Evolutionary conservation across 2,888 invertebrate species (phyloP), one percentile per base, ranked within the genome.

Genomic region (Conomelus anceps): DNA sequence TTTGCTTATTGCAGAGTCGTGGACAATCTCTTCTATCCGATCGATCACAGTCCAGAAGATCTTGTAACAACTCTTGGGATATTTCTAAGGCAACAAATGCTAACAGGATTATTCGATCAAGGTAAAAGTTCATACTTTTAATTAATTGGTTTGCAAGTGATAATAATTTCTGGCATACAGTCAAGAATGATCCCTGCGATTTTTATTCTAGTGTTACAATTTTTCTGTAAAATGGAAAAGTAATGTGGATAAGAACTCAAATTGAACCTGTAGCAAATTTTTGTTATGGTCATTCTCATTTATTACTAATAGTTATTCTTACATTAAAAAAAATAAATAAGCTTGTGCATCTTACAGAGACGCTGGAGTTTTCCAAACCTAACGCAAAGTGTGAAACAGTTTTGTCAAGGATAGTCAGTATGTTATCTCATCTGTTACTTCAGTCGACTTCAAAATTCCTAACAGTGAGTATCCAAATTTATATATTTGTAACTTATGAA

Each of bases 401-500:
- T 0, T 92, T 96, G 84, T 95, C 96, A 0, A 93, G 95, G 91
- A 93, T 96, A 88, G 93, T 96, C 22, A 93, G 93, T 89, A 92
- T 93, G 84, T 92, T 96, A 84, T 93, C 94, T 26, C 93, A 94
- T 88, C 93, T 93, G 88, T 92, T 97, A 26, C 93, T 96, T 92
- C 94, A 95, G 4, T 95, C 96, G 0, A 94, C 95, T 90, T 96
- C 96, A 88, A 97, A 95, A 93, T 94, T 95, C 93, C 94, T 95
- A 91, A 95, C 95, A 92, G 96, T 96, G 93, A 95, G 95, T 94
- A 89, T 63, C 20, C 11, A 23, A 22, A 84, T 26, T 26, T 22
- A 23, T 7, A 86, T 86, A 23, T 11, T 41, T 23, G 29, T 84
- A 85, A 84, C 22, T 34, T 24, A 84, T n/a, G n/a, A n/a, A n/a